These are phyloP conservation scores for Calcarius lapponicus DNA, from an alignment of 2,797 vertebrate genomes.

Conservation along the genomic window DNA sequence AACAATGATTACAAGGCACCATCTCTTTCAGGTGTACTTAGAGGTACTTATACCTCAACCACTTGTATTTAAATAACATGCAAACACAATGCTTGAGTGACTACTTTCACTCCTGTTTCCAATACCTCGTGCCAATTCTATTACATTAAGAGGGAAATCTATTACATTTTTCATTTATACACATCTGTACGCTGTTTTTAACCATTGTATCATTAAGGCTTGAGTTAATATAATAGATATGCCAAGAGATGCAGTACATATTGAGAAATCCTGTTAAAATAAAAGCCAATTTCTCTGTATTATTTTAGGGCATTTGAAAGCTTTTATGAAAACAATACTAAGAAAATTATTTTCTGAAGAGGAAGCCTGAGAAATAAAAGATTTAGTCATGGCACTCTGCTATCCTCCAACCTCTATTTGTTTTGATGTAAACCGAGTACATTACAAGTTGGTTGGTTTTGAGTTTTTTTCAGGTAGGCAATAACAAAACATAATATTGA, in stretches of 20 bases:
- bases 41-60: slow-evolving; percentile 88
- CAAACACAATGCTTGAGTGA: slow-evolving; percentile 89
- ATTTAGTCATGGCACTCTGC: slow-evolving; percentile 48
- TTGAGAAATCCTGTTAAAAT: slow-evolving; percentile 77
- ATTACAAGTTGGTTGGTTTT: not conserved
- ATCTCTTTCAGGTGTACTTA: slow-evolving; percentile 87
- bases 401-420: slow-evolving; percentile 51
- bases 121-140: slow-evolving; percentile 85
- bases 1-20: slow-evolving; percentile 90
- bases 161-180: slow-evolving; percentile 94
- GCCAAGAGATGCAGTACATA: slow-evolving; percentile 69
- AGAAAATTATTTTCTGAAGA: slow-evolving; percentile 78
- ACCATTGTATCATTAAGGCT: slow-evolving; percentile 88
- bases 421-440: slow-evolving; percentile 51
- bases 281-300: slow-evolving; percentile 81
- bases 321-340: slow-evolving; percentile 79
- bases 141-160: slow-evolving; percentile 91
- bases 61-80: slow-evolving; percentile 93
- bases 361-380: slow-evolving; percentile 65
- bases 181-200: slow-evolving; percentile 89
- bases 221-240: slow-evolving; percentile 84
- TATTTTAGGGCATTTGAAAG: slow-evolving; percentile 77
- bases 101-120: slow-evolving; percentile 82
- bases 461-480: not conserved
- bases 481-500: slow-evolving; percentile 20